These are phyloP conservation scores for Scaptomyza cyrtandrae DNA, from an alignment of 2,888 invertebrate species.

Conservation along the genomic window DNA sequence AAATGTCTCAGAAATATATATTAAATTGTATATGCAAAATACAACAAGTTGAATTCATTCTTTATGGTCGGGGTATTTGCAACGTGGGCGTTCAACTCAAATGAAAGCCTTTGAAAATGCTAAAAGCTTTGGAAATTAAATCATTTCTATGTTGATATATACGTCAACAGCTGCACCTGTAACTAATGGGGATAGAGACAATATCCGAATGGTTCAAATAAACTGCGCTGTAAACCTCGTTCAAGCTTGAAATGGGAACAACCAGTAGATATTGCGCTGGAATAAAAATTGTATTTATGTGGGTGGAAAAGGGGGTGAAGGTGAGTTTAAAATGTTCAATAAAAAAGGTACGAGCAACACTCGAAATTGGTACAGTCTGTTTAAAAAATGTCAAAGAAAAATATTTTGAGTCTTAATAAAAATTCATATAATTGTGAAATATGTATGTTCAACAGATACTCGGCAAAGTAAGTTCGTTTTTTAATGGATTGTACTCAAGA, in stretches of 20 bases:
- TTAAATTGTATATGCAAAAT: constrained; percentile 70
- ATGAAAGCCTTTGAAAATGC: constrained; percentile 35
- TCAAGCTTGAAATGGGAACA: constrained; percentile 4
- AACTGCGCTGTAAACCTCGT: constrained; percentile 15
- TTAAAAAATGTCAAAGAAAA: too few species aligned
- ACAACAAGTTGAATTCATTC: constrained; percentile 30
- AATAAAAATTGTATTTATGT: too few species aligned
- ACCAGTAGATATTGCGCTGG: too few species aligned
- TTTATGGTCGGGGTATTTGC: background rate
- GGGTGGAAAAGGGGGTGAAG: too few species aligned
- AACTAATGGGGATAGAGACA: background rate
- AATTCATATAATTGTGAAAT: too few species aligned
- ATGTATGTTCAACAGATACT: too few species aligned
- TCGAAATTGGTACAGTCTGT: too few species aligned
- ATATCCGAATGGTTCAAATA: constrained; percentile 1
- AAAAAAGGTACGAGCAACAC: too few species aligned
- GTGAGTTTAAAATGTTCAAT: too few species aligned
- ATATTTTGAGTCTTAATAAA: too few species aligned
- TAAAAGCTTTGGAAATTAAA: constrained; percentile 22
- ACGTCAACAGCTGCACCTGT: constrained; percentile 26
- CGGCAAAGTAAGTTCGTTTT: too few species aligned
- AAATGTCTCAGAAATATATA: constrained; percentile 78
- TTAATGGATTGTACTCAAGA: too few species aligned
- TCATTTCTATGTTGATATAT: constrained; percentile 24
- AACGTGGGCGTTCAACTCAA: constrained; percentile 54